These are phyloP conservation scores for Damaliscus lunatus DNA, from an alignment of 2,113 vertebrate genomes.

Conservation along the genomic window DNA sequence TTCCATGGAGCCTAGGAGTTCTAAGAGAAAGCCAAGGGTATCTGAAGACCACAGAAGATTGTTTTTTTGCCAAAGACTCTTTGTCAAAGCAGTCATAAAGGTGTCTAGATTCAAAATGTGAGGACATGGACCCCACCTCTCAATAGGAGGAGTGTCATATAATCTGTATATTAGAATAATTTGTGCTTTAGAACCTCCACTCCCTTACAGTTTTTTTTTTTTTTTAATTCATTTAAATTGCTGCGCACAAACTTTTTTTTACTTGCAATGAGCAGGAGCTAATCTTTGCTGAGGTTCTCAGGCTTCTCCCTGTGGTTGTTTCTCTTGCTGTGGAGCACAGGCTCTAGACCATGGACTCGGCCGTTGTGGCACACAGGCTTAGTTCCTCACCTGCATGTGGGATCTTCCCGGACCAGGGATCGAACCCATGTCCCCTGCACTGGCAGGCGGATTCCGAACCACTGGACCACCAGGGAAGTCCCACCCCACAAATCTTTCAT, in stretches of 20 bases:
- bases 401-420: not conserved
- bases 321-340: not conserved
- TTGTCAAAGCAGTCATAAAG: not conserved
- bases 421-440: not conserved
- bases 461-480: not conserved
- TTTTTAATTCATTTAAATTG: not conserved
- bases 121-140: not conserved
- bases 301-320: not conserved
- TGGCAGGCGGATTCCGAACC: not conserved
- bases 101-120: not conserved
- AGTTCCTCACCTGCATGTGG: not conserved
- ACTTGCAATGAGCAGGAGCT: fast-evolving
- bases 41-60: not conserved
- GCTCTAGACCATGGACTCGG: not conserved
- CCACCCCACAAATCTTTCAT: too few relatives aligned
- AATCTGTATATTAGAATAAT: not conserved
- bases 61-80: not conserved
- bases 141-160: not conserved
- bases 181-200: not conserved
- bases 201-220: not conserved
- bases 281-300: not conserved
- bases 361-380: not conserved
- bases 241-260: fast-evolving
- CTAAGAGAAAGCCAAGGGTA: not conserved
- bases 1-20: not conserved